phyloP scores from a whole-genome alignment of 2,888 invertebrate genomes.

The Phragmatobia fuliginosa region DNA sequence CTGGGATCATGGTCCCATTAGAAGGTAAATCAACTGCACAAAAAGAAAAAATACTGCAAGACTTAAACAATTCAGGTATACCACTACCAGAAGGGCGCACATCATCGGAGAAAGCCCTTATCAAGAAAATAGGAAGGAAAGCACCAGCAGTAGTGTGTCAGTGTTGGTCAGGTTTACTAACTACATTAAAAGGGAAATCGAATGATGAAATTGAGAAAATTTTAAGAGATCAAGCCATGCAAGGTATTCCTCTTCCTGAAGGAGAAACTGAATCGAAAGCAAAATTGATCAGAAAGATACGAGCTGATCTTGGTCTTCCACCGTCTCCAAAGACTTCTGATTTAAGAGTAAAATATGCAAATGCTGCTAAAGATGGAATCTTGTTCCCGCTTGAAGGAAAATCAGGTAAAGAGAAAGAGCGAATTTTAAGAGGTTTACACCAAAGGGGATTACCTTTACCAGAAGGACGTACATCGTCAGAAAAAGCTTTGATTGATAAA shows the following conservation, averaged over 20 bases:
- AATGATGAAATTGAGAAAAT: slow-evolving; percentile 36
- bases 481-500: slow-evolving; percentile 30
- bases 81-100: slow-evolving; percentile 7
- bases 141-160: neutral
- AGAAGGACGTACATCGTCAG: slow-evolving; percentile 54
- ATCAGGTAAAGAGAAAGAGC: slow-evolving; percentile 48
- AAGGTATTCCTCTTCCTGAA: slow-evolving; percentile 53
- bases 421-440: slow-evolving; percentile 46
- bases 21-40: slow-evolving; percentile 9
- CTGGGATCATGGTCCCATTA: slow-evolving; percentile 22
- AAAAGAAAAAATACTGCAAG: slow-evolving; percentile 14
- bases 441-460: slow-evolving; percentile 52
- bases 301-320: slow-evolving; percentile 52
- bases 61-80: slow-evolving; percentile 4
- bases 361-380: slow-evolving; percentile 30
- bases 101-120: slow-evolving; percentile 4
- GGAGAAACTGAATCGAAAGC: slow-evolving; percentile 52
- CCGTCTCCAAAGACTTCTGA: slow-evolving; percentile 42
- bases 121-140: slow-evolving; percentile 4
- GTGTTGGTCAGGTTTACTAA: slow-evolving; percentile 35
- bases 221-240: slow-evolving; percentile 3
- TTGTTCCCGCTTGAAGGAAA: slow-evolving; percentile 54
- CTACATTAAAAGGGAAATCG: slow-evolving; percentile 49
- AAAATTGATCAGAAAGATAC: slow-evolving; percentile 37
- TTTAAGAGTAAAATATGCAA: slow-evolving; percentile 34